Evolutionary conservation across 2,888 invertebrate species (phyloP).

Genomic region (Mermis nigrescens): DNA sequence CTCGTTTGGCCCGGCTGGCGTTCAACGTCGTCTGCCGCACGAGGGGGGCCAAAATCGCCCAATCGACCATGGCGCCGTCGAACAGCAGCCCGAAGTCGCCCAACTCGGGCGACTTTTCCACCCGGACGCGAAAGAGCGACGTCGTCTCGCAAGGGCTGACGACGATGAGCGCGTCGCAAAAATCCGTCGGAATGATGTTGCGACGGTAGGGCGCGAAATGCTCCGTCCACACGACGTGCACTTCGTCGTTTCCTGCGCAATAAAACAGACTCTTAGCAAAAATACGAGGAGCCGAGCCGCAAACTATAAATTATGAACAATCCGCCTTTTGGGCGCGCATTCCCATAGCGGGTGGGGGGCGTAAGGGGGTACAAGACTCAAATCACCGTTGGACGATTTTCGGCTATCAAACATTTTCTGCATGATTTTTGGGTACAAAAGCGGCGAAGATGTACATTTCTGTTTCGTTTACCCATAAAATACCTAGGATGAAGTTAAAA

Average conservation of each 20-base stretch:
- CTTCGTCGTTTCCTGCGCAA: conserved; percentile 95
- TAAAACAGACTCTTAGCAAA: too few species aligned
- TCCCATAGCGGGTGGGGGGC: too few species aligned
- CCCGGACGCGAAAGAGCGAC: conserved; percentile 3
- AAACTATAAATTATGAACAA: too few species aligned
- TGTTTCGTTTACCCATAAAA: too few species aligned
- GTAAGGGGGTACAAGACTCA: too few species aligned
- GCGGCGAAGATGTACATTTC: too few species aligned
- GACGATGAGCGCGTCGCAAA: conserved; percentile 89
- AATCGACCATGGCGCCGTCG: conserved; percentile 65
- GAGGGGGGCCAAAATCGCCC: conserved; percentile 55
- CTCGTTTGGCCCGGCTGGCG: conserved; percentile 69
- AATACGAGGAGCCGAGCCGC: too few species aligned
- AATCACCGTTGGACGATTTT: too few species aligned
- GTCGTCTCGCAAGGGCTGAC: conserved; percentile 68
- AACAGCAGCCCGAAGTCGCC: conserved; percentile 67
- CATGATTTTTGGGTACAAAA: too few species aligned
- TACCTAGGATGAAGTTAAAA: too few species aligned
- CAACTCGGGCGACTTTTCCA: neutral
- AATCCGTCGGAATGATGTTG: conserved; percentile 92
- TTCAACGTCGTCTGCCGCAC: conserved; percentile 72
- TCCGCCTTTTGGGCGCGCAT: too few species aligned
- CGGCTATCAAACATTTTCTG: too few species aligned
- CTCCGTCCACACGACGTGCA: conserved; percentile 98
- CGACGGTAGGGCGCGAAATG: conserved; percentile 81